Percentiles rank a stretch among this genome's conserved stretches.
phyloP scores from a whole-genome alignment of 2,113 vertebrate species.

The Oostethus manadensis region DNA sequence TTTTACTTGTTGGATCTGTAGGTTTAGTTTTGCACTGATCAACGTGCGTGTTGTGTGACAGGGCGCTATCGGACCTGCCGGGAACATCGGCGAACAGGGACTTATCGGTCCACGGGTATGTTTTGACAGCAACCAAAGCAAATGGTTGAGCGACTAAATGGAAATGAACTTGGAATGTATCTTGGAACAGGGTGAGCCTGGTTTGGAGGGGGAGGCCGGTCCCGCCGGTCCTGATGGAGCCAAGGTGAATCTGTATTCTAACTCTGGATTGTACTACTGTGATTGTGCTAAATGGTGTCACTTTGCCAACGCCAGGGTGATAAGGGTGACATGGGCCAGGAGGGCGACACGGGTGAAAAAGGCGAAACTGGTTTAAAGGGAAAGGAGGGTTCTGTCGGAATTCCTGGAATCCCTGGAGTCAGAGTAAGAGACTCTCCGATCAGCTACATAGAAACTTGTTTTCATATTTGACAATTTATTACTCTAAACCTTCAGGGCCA shows the following conservation, averaged over 20 bases:
- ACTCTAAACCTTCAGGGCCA: slow-evolving; percentile 75
- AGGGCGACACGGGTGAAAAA: slow-evolving; percentile 87
- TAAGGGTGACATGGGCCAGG: slow-evolving; percentile 87
- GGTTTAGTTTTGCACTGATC: no score
- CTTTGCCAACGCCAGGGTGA: slow-evolving; percentile 77
- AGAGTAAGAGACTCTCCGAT: slow-evolving; percentile 73
- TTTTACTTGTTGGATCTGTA: neutral
- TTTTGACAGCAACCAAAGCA: slow-evolving; percentile 11
- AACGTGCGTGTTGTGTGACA: slow-evolving; percentile 44
- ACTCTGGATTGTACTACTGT: neutral
- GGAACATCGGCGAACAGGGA: slow-evolving; percentile 85
- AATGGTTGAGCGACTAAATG: neutral
- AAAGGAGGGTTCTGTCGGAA: slow-evolving; percentile 84
- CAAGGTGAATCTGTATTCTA: slow-evolving; percentile 72
- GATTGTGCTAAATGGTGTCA: neutral
- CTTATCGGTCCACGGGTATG: slow-evolving; percentile 85
- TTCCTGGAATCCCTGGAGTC: slow-evolving; percentile 82
- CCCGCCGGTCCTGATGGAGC: slow-evolving; percentile 80
- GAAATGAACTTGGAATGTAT: neutral
- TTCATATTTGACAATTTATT: neutral
- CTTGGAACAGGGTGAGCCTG: slow-evolving; percentile 78
- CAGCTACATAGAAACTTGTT: neutral
- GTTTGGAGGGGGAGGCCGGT: slow-evolving; percentile 86
- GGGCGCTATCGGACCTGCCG: slow-evolving; percentile 83
- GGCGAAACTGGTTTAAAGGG: slow-evolving; percentile 86